These are phyloP conservation scores for Omphaloscelis lunosa DNA, from an alignment of 2,888 invertebrate species.

Conservation along the genomic window DNA sequence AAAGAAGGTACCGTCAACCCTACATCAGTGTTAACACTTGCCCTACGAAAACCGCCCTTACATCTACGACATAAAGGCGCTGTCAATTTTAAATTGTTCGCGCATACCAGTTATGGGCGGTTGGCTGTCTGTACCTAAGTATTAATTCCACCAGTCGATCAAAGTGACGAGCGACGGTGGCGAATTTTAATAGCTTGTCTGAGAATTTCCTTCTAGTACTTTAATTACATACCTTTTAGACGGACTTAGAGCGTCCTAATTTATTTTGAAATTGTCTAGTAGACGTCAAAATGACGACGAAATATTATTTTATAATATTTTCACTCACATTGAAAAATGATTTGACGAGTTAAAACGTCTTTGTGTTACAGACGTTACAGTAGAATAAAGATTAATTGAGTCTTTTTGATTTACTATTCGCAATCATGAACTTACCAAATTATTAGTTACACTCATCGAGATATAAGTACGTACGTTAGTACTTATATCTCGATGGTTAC, in stretches of 20 bases:
- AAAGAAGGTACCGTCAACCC: background rate
- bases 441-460: too few species aligned
- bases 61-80: background rate
- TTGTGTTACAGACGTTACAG: background rate
- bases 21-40: background rate
- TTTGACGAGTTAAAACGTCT: background rate
- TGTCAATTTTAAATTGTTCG: background rate
- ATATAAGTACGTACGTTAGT: too few species aligned
- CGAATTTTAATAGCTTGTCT: conserved; percentile 24
- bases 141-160: conserved; percentile 4
- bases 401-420: background rate
- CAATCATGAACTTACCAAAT: background rate
- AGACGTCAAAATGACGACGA: too few species aligned
- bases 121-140: background rate
- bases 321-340: background rate
- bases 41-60: background rate
- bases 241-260: background rate
- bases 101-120: background rate
- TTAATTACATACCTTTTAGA: background rate
- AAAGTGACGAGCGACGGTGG: background rate
- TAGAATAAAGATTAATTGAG: background rate
- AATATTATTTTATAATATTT: background rate
- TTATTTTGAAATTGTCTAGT: background rate
- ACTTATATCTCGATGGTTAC: too few species aligned
- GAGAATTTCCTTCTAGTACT: conserved; percentile 22